Base-by-base conservation (phyloP, 2,113 vertebrate species). In the Pipa parva region DNA sequence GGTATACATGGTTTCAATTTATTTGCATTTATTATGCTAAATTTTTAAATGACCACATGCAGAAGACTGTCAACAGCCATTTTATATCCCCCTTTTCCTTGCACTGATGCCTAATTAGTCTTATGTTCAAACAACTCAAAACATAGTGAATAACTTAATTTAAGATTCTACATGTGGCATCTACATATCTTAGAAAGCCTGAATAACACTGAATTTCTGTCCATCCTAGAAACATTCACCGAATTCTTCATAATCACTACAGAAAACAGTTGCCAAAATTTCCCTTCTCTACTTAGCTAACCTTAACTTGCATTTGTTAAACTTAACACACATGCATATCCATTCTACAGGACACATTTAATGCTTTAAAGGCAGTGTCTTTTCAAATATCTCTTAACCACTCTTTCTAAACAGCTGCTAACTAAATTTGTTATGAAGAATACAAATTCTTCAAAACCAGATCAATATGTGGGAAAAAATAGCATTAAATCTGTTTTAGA, bases 251-350 rank as follows among this genome's bases (percentile, higher is more conserved):
- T 54, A 26, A 7, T 17, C 25, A 54, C 6, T 31, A 31, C 7
- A 56, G 2, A 4, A 56, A 27, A 56, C 27, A 6, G 46, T 2
- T 46, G 51, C 26, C n/a, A 24, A 31, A 28, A 25, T 28, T 8
- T 25, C 26, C 18, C 37, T 37, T 21, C n/a, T 39, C 31, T 18
- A 74, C 63, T 62, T 78, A 39, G 71, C 63, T 65, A 29, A 5
- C 39, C 73, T 49, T 26, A 63, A 60, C 71, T 72, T 73, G 64
- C 63, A 65, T 42, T 22, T 70, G 51, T 66, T 72, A 71, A 71
- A 64, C 81, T 77, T 75, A 86, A 80, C 80, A 82, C 75, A 82
- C 90, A 88, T 93, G 91, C 90, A 88, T 85, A 87, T 85, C 86
- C 86, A 85, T 71, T 82, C 82, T 84, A 83, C 79, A 18, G 71